Evolutionary conservation across 2,797 vertebrate species (phyloP).

Genomic region (Pantherophis vulpinus): DNA sequence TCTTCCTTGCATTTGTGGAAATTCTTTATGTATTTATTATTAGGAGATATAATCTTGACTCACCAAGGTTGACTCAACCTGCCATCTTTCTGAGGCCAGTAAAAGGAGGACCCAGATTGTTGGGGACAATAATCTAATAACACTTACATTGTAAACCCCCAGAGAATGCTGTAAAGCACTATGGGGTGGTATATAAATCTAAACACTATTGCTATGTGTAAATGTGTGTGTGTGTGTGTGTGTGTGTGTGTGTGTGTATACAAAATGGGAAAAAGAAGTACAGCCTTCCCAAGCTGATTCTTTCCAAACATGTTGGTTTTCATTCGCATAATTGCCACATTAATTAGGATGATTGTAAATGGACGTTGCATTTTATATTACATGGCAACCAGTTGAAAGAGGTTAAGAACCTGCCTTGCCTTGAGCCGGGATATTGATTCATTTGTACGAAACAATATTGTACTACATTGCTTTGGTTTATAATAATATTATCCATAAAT

Average conservation of each 20-base stretch:
- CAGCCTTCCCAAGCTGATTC: neutral
- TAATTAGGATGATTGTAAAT: neutral
- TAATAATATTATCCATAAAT: neutral
- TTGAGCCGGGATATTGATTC: neutral
- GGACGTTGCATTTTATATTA: neutral
- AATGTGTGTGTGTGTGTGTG: neutral
- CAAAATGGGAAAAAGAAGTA: neutral
- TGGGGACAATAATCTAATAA: neutral
- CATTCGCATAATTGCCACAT: neutral
- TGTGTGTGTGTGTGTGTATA: neutral
- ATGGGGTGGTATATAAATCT: neutral
- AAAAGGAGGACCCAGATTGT: neutral
- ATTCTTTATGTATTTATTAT: neutral
- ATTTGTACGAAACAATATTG: neutral
- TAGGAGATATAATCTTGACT: neutral
- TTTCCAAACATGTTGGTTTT: neutral
- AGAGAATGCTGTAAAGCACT: neutral
- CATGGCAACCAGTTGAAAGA: neutral
- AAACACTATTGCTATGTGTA: neutral
- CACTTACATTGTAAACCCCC: neutral
- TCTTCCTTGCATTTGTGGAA: neutral
- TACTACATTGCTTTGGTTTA: neutral
- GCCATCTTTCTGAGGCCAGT: neutral
- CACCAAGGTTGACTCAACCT: neutral
- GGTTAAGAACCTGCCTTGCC: neutral